phyloP scores from a whole-genome alignment of 2,888 invertebrate species.

The Diarsia mendica region DNA sequence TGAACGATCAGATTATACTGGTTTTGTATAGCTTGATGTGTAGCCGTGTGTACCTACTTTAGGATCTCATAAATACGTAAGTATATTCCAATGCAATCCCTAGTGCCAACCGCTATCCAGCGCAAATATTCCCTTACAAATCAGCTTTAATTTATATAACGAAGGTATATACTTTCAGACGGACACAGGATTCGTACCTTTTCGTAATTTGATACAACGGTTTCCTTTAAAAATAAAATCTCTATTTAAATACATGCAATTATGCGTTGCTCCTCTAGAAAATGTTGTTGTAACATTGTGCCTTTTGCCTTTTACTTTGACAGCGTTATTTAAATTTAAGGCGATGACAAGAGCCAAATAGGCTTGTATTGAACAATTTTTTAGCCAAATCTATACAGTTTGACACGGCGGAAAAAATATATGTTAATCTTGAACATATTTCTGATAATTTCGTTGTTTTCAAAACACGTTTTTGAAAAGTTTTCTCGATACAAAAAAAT shows the following conservation, averaged over 20 bases:
- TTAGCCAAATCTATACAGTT: no score
- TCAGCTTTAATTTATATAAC: not conserved
- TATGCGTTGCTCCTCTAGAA: not conserved
- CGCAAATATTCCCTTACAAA: conserved; percentile 10
- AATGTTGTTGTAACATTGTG: not conserved
- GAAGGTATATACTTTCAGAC: no score
- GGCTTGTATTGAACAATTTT: no score
- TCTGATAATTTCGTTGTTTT: no score
- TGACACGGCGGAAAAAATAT: no score
- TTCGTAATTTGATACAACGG: not conserved
- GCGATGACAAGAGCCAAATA: no score
- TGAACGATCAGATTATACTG: no score
- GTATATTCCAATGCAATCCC: conserved; percentile 1
- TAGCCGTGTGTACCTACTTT: conserved; percentile 3
- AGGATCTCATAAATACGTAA: conserved; percentile 21
- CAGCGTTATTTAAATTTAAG: not conserved
- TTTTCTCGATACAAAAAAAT: no score
- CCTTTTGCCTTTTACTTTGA: not conserved
- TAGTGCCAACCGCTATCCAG: not conserved
- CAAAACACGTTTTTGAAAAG: no score
- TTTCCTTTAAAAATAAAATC: not conserved
- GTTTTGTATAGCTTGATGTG: no score
- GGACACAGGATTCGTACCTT: not conserved
- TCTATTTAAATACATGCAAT: not conserved
- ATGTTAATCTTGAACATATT: no score